These are phyloP conservation scores for Saguinus midas DNA, from an alignment of 2,113 vertebrate species.

Conservation along the genomic window DNA sequence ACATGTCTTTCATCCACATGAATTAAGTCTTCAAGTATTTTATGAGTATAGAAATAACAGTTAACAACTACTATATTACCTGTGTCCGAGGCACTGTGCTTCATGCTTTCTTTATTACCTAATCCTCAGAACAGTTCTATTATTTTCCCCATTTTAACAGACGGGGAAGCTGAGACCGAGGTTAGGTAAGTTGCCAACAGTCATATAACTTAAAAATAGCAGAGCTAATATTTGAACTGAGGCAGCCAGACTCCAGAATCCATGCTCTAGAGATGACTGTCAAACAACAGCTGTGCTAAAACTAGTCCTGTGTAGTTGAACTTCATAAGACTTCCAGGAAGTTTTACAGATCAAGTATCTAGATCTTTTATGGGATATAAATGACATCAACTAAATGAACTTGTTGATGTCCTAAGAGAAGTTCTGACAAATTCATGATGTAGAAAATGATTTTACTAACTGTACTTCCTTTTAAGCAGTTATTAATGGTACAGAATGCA, in stretches of 20 bases:
- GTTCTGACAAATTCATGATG: slow-evolving; percentile 12
- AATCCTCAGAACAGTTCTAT: background rate
- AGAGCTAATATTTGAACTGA: slow-evolving; percentile 2
- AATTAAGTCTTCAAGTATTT: slow-evolving; percentile 19
- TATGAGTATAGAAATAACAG: background rate
- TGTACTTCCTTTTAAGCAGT: background rate
- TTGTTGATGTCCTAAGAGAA: slow-evolving; percentile 3
- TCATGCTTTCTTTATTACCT: background rate
- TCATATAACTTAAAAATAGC: background rate
- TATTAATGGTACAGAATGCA: background rate
- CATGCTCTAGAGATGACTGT: background rate
- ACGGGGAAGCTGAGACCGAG: background rate
- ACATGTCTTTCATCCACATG: background rate
- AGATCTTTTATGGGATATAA: slow-evolving; percentile 20
- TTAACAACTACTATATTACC: background rate
- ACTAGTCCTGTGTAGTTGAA: background rate
- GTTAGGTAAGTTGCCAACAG: slow-evolving; percentile 14
- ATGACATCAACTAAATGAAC: background rate
- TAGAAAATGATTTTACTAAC: background rate
- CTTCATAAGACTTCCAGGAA: background rate
- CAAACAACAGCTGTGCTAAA: background rate
- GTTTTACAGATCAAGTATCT: slow-evolving; percentile 16
- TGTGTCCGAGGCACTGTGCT: background rate
- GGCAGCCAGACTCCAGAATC: background rate
- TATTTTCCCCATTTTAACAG: background rate